Percentiles rank a stretch among this genome's conserved stretches.
phyloP scores from a whole-genome alignment of 2,888 invertebrate genomes.

The Acrobasis suavella region DNA sequence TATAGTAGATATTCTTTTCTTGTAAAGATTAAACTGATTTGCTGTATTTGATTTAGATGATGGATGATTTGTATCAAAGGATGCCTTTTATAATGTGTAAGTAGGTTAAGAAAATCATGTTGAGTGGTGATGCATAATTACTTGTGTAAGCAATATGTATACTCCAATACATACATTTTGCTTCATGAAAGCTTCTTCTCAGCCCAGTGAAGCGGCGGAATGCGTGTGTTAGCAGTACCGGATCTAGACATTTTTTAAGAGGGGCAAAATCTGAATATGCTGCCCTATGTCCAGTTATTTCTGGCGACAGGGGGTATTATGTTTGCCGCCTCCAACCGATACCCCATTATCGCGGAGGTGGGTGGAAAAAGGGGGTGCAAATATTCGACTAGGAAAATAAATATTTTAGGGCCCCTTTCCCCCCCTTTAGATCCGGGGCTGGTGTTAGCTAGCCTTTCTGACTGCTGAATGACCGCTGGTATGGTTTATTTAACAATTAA shows the following conservation, averaged over 20 bases:
- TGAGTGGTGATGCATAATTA: slow-evolving; percentile 63
- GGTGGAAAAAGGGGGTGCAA: too few species aligned
- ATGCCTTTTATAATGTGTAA: slow-evolving; percentile 79
- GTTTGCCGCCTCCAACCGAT: too few species aligned
- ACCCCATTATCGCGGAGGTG: too few species aligned
- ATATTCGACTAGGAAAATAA: too few species aligned
- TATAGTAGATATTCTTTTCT: slow-evolving; percentile 62
- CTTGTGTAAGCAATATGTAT: slow-evolving; percentile 67
- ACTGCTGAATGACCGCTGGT: slow-evolving; percentile 36
- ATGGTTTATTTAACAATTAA: slow-evolving; percentile 48
- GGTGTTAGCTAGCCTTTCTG: slow-evolving; percentile 34
- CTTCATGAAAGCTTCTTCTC: slow-evolving; percentile 56
- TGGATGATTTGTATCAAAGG: slow-evolving; percentile 67
- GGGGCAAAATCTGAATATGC: too few species aligned
- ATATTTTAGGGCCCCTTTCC: too few species aligned
- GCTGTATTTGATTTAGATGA: slow-evolving; percentile 63
- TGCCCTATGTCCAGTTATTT: too few species aligned
- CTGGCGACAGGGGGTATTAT: too few species aligned
- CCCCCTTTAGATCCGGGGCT: too few species aligned
- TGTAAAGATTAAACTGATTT: slow-evolving; percentile 62
- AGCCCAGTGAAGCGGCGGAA: slow-evolving; percentile 47
- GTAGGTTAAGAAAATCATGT: slow-evolving; percentile 70
- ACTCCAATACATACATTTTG: slow-evolving; percentile 49
- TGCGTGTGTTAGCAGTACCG: slow-evolving; percentile 42
- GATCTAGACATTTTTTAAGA: too few species aligned